A percentile compares a stretch with the other conserved stretches of the same genome.
Conservation (phyloP, 2,888 invertebrate genomes). For the Synanthedon formicaeformis region DNA sequence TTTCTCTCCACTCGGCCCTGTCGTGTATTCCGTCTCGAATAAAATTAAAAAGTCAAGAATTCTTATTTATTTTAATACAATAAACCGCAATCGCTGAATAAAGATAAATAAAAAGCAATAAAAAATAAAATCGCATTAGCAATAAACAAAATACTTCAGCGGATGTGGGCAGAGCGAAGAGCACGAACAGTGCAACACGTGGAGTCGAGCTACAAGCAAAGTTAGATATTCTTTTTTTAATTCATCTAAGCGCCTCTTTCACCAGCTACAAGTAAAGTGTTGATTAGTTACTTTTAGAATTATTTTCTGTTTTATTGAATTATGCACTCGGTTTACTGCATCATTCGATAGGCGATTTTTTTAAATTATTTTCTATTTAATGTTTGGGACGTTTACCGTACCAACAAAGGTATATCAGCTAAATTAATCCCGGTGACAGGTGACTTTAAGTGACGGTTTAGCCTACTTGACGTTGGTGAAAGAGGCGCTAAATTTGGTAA, state of each 20-base stretch:
- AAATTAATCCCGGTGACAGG: too few species aligned
- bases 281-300: too few species aligned
- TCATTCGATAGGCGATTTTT: too few species aligned
- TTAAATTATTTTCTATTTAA: too few species aligned
- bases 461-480: too few species aligned
- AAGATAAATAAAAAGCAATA: constrained; percentile 71
- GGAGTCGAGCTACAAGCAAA: constrained; percentile 18
- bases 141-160: constrained; percentile 72
- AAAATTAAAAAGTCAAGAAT: constrained; percentile 71
- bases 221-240: neutral
- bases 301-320: too few species aligned
- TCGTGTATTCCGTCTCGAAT: constrained; percentile 66
- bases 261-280: too few species aligned
- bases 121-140: constrained; percentile 72
- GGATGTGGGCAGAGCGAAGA: constrained; percentile 65
- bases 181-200: constrained; percentile 42
- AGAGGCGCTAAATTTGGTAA: too few species aligned
- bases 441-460: too few species aligned
- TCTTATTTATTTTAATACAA: constrained; percentile 72
- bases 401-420: too few species aligned
- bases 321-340: too few species aligned
- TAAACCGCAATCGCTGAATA: constrained; percentile 72
- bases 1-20: constrained; percentile 64
- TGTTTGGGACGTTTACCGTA: too few species aligned
- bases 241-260: neutral